phyloP scores from a whole-genome alignment of 2,888 invertebrate species.

The Dicyrtoma fusca region DNA sequence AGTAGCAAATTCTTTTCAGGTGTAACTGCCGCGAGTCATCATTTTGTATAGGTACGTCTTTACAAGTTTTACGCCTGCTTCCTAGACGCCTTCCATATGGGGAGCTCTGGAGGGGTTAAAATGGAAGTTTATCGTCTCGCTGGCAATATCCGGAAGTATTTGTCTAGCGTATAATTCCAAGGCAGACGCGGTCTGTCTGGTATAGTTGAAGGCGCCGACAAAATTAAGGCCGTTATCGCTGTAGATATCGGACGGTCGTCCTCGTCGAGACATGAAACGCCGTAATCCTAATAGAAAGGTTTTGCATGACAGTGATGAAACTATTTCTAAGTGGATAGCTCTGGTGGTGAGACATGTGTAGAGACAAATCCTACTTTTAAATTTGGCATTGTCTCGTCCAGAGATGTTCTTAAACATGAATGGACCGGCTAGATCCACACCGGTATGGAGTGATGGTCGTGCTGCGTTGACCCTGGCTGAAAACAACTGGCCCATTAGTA shows the following conservation, averaged over 20 bases:
- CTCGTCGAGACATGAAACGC: constrained; percentile 40
- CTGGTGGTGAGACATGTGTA: not conserved
- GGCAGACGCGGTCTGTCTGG: not conserved
- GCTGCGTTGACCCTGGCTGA: too few species aligned
- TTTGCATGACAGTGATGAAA: constrained; percentile 33
- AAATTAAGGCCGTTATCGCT: too few species aligned
- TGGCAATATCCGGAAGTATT: constrained; percentile 19
- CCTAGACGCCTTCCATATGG: too few species aligned
- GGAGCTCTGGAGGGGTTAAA: too few species aligned
- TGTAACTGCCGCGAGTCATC: constrained; percentile 33
- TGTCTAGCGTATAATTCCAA: not conserved
- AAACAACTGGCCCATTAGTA: too few species aligned
- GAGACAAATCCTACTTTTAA: not conserved
- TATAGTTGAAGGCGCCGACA: constrained; percentile 37
- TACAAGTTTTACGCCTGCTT: too few species aligned
- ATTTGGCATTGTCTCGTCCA: not conserved
- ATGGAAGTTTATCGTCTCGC: too few species aligned
- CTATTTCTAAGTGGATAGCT: constrained; percentile 40
- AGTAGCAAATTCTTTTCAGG: constrained; percentile 51
- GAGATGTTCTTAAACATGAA: not conserved
- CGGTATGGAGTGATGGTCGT: too few species aligned
- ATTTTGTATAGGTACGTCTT: too few species aligned
- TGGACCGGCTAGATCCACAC: too few species aligned
- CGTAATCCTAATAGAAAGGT: constrained; percentile 43
- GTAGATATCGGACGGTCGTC: constrained; percentile 40